phyloP scores from a whole-genome alignment of 2,888 invertebrate species.

The Corythucha ciliata region DNA sequence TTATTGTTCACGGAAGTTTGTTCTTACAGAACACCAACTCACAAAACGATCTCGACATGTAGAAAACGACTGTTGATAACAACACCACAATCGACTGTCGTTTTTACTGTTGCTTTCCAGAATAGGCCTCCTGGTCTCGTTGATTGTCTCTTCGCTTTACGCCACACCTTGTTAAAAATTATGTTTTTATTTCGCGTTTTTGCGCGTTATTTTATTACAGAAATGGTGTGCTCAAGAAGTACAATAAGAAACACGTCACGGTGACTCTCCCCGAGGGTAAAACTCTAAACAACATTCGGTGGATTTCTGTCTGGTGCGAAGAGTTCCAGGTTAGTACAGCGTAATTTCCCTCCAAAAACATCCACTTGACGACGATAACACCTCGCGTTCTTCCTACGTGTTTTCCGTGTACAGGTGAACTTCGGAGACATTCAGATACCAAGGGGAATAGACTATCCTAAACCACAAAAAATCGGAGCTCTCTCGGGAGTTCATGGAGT shows the following conservation, averaged over 20 bases:
- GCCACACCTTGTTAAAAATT: too few species aligned
- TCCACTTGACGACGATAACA: not conserved
- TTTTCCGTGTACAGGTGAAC: constrained; percentile 55
- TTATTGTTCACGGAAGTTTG: too few species aligned
- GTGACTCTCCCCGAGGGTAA: constrained; percentile 80
- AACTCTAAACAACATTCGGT: constrained; percentile 68
- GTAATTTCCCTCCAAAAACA: not conserved
- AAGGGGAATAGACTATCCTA: constrained; percentile 65
- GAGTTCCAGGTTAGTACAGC: constrained; percentile 65
- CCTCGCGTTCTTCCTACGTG: not conserved
- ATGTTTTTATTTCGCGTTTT: constrained; percentile 8
- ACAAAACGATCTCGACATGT: too few species aligned
- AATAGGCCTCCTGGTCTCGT: too few species aligned
- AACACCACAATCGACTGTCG: too few species aligned
- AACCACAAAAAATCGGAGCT: constrained; percentile 67
- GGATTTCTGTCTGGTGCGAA: constrained; percentile 88
- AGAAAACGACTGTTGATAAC: too few species aligned
- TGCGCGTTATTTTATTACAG: constrained; percentile 42
- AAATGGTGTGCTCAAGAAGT: constrained; percentile 63
- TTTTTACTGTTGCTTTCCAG: too few species aligned
- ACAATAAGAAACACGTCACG: constrained; percentile 72
- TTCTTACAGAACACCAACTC: too few species aligned
- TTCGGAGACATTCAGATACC: constrained; percentile 82
- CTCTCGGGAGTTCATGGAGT: constrained; percentile 75
- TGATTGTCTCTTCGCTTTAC: too few species aligned